Evolutionary conservation across 2,888 invertebrate species (phyloP).

Genomic region (Patella depressa): DNA sequence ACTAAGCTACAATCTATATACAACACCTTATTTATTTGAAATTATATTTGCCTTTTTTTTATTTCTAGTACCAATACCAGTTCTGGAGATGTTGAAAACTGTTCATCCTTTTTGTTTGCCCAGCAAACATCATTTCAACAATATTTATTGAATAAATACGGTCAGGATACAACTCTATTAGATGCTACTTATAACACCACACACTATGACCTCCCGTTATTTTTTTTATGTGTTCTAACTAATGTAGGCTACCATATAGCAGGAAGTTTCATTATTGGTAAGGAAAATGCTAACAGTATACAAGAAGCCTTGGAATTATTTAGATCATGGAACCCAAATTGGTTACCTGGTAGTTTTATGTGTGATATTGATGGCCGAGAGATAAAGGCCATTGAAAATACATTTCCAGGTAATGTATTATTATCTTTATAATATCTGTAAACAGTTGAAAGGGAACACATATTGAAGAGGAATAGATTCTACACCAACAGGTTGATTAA

Average conservation of each 20-base stretch:
- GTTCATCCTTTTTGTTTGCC: conserved; percentile 11
- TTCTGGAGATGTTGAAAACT: neutral
- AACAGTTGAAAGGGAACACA: no score
- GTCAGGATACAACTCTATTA: conserved; percentile 30
- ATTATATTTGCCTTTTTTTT: neutral
- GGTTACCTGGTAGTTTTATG: neutral
- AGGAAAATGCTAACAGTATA: neutral
- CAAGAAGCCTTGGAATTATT: neutral
- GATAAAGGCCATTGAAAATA: neutral
- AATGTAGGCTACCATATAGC: conserved; percentile 34
- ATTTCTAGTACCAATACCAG: neutral
- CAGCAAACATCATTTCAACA: conserved; percentile 28
- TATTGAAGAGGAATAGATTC: no score
- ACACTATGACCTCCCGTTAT: conserved; percentile 35
- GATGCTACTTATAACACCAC: conserved; percentile 37
- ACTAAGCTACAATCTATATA: no score
- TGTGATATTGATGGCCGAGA: neutral
- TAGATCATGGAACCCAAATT: neutral
- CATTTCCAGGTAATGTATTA: neutral
- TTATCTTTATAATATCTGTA: no score
- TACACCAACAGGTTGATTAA: no score
- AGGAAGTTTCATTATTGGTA: conserved; percentile 24
- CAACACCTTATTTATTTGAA: no score
- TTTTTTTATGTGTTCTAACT: conserved; percentile 30
- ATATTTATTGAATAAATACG: conserved; percentile 30